These are phyloP conservation scores for human DNA, from an alignment of 2,113 vertebrate genomes.

Conservation along the genomic window GRCh38 chr16:16531001-16531500, in stretches of 20 bases:
- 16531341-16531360: not conserved
- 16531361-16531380: not conserved
- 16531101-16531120: not conserved
- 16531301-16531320: not conserved
- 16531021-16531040: constrained; percentile 38
- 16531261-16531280: not conserved
- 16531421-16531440: not conserved
- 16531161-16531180: not conserved
- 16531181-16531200: not conserved
- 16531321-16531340: not conserved
- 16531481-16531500: not conserved
- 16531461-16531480: not conserved
- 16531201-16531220: not conserved
- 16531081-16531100: not conserved
- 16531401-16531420: not conserved
- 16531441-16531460: not conserved
- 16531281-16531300: not conserved
- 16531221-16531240: not conserved
- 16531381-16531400: not conserved
- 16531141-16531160: not conserved
- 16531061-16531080: not conserved
- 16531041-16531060: constrained; percentile 12
- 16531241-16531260: not conserved
- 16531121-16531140: not conserved
- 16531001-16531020: not conserved